Percentiles rank a stretch among this genome's conserved stretches.
phyloP scores from a whole-genome alignment of 1,140 invertebrate species.

The Lepidurus couesii region DNA sequence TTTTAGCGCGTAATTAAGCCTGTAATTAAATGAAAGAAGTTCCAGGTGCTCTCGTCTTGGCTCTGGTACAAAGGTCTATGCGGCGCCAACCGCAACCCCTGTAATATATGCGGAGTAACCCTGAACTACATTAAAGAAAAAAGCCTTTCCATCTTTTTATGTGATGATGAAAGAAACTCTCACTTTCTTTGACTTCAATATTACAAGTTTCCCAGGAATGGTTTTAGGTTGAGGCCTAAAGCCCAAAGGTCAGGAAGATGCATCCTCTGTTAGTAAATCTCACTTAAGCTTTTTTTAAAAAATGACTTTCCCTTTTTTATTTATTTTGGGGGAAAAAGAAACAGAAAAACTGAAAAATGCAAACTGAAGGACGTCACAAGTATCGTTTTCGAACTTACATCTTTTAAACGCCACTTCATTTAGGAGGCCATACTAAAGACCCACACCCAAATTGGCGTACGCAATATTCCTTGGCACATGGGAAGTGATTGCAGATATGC shows the following conservation, averaged over 20 bases:
- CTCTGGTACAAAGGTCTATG: neutral
- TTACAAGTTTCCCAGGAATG: neutral
- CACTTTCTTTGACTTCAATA: conserved; percentile 4
- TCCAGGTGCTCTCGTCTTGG: neutral
- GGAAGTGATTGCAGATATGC: too few relatives aligned
- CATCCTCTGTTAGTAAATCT: neutral
- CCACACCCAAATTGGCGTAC: too few relatives aligned
- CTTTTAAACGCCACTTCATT: too few relatives aligned
- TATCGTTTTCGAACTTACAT: too few relatives aligned
- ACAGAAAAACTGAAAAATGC: too few relatives aligned
- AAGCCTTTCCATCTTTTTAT: conserved; percentile 11
- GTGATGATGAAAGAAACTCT: conserved; percentile 1
- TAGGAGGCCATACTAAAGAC: too few relatives aligned
- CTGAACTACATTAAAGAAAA: conserved; percentile 16
- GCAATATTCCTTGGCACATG: too few relatives aligned
- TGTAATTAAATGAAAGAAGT: neutral
- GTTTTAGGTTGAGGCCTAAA: neutral
- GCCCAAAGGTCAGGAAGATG: neutral
- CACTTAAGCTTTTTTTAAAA: too few relatives aligned
- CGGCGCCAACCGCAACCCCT: conserved; percentile 18
- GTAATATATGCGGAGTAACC: conserved; percentile 18
- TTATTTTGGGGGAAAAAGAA: too few relatives aligned
- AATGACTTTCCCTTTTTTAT: too few relatives aligned
- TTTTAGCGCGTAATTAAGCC: neutral
- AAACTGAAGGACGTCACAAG: too few relatives aligned